These are phyloP conservation scores for Pelodytes ibericus DNA, from an alignment of 2,797 vertebrate species.

Conservation along the genomic window DNA sequence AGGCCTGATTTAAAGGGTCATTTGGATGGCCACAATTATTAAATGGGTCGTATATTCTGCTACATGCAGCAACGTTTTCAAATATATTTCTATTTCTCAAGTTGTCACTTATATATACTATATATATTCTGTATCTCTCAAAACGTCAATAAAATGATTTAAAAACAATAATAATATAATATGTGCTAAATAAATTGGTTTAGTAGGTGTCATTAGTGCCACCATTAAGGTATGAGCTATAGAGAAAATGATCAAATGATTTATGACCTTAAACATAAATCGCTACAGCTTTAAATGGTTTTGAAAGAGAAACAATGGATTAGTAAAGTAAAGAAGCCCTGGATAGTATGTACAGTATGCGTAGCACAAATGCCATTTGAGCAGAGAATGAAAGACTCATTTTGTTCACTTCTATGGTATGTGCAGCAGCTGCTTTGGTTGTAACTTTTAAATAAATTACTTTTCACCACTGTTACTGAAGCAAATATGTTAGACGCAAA, in stretches of 20 bases:
- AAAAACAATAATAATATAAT: not conserved
- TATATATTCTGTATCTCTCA: not conserved
- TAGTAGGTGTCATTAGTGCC: not conserved
- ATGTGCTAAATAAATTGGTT: not conserved
- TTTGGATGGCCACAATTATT: no score
- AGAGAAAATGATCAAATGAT: slow-evolving; percentile 70
- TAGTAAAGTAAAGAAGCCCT: slow-evolving; percentile 63
- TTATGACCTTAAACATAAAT: slow-evolving; percentile 68
- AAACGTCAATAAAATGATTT: not conserved
- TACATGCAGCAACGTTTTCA: no score
- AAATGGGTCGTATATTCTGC: no score
- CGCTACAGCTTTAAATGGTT: slow-evolving; percentile 62
- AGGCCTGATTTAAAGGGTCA: no score
- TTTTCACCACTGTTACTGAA: slow-evolving; percentile 39
- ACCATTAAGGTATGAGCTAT: not conserved
- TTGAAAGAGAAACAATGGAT: slow-evolving; percentile 76
- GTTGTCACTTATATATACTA: no score
- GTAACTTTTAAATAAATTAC: slow-evolving; percentile 17
- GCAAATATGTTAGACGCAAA: not conserved
- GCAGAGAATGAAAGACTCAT: slow-evolving; percentile 14
- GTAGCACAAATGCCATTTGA: slow-evolving; percentile 55
- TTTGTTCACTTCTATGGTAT: slow-evolving; percentile 27
- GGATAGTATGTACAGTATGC: slow-evolving; percentile 69
- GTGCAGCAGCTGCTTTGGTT: slow-evolving; percentile 29
- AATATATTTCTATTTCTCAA: no score